A percentile compares a stretch with the other conserved stretches of the same genome.
Evolutionary conservation across 2,888 invertebrate genomes (phyloP).

Genomic region (Caenorhabditis zanzibari): DNA sequence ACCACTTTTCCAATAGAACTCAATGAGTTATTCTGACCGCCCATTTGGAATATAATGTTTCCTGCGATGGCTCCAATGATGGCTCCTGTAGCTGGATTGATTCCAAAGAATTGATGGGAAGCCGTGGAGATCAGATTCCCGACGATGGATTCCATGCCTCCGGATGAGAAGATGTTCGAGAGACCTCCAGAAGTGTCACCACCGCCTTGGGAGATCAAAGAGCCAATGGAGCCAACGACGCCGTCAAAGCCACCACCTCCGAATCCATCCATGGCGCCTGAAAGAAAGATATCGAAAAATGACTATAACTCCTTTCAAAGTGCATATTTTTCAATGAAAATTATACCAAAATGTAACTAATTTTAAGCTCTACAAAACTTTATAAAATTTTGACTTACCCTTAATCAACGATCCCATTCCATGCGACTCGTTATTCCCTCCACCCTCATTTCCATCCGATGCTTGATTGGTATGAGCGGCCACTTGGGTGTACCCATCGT

Average conservation of each 20-base stretch:
- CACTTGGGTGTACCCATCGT: constrained; percentile 47
- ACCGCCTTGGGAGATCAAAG: constrained; percentile 71
- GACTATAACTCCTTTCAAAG: too few species aligned
- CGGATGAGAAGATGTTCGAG: constrained; percentile 72
- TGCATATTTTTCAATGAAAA: too few species aligned
- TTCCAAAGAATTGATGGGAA: constrained; percentile 76
- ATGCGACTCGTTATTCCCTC: constrained; percentile 33
- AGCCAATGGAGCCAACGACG: constrained; percentile 75
- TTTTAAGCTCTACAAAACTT: too few species aligned
- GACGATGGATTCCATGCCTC: constrained; percentile 74
- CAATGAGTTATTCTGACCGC: constrained; percentile 80
- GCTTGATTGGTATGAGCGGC: constrained; percentile 13
- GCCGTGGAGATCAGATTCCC: constrained; percentile 74
- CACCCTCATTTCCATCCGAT: constrained; percentile 25
- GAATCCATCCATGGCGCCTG: constrained; percentile 70
- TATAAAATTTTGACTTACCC: too few species aligned
- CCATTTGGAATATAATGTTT: constrained; percentile 80
- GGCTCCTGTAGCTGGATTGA: constrained; percentile 76
- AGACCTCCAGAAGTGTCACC: constrained; percentile 66
- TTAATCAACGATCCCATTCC: constrained; percentile 53
- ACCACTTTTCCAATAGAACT: constrained; percentile 82
- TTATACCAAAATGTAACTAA: too few species aligned
- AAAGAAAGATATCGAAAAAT: constrained; percentile 22
- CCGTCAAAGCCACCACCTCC: constrained; percentile 73
- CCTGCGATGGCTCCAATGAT: constrained; percentile 82